phyloP scores from a whole-genome alignment of 92 coral and sea anemone genomes.

The Anthopleura xanthogrammica region DNA sequence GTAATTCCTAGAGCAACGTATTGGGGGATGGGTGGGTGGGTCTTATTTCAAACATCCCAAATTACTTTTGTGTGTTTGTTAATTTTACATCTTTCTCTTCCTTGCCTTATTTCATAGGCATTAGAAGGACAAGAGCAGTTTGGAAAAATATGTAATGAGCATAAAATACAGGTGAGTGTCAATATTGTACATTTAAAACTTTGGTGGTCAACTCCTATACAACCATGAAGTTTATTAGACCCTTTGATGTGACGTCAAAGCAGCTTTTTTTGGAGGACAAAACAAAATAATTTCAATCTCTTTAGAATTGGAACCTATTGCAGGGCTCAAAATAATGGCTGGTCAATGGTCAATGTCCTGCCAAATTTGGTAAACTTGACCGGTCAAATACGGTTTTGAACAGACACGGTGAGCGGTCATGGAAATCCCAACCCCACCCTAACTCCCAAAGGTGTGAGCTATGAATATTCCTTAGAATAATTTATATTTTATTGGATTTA shows the following conservation, averaged over 20 bases:
- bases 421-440: not conserved
- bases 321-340: too few relatives aligned
- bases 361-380: too few relatives aligned
- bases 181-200: not conserved
- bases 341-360: too few relatives aligned
- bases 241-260: too few relatives aligned
- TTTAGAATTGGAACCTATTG: too few relatives aligned
- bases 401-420: not conserved
- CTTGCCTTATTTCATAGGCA: slow-evolving; percentile 46
- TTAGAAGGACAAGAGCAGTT: slow-evolving; percentile 73
- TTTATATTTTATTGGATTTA: not conserved
- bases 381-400: too few relatives aligned
- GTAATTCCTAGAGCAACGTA: slow-evolving; percentile 21
- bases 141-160: slow-evolving; percentile 59
- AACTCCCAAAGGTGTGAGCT: not conserved
- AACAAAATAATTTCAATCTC: too few relatives aligned
- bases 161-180: slow-evolving; percentile 59
- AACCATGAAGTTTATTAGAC: too few relatives aligned
- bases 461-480: not conserved
- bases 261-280: too few relatives aligned
- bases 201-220: not conserved
- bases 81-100: slow-evolving; percentile 5
- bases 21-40: not conserved
- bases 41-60: not conserved
- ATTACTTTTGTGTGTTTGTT: not conserved